Base-by-base conservation (phyloP, 2,113 vertebrate genomes). In the Tiliqua scincoides region DNA sequence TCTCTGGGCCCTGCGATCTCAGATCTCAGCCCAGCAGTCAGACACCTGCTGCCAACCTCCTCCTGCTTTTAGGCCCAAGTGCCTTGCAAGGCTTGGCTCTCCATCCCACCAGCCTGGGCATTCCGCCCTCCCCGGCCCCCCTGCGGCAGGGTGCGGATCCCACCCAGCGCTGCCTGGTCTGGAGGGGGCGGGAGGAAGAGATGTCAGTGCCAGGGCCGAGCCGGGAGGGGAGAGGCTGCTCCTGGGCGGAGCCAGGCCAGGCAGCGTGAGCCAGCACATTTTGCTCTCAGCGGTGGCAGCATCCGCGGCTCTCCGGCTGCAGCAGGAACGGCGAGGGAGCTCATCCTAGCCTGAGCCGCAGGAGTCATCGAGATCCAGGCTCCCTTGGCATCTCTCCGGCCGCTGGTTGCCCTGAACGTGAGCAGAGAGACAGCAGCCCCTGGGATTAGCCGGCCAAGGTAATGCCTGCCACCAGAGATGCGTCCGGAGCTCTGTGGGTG, bases 231-330 rank as follows among this genome's bases (percentile, higher is more conserved):
- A 85, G 93, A 85, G 85, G 94, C 85, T 85, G 89, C 84, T 75
- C 90, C 91, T 32, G 74, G 92, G 76, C 67, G 94, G 91, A 85
- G 94, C 94, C 74, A 90, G 94, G 93, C 92, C 94, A 48, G 8
- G 43, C 43, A 93, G 93, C 95, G 95, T 96, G 96, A 96, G 95
- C 93, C 96, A 95, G 96, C 95, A 96, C 90, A 96, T 96, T 96
- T 94, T 93, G 86, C 72, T 77, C 79, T 80, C n/a, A 86, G 74
- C 48, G 37, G n/a, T 84, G 40, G 87, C 83, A 40, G 74, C 91
- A 79, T 76, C 90, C 0, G 89, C 89, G 89, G 15, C 76, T 27
- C 78, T 4, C 0, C 3, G 23, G 27, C 63, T 35, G 52, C 63
- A 77, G 79, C 40, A 43, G 73, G 61, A 40, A 68, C 54, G 17